Conservation (phyloP, 2,888 invertebrate species). For the Parthenolecanium corni region DNA sequence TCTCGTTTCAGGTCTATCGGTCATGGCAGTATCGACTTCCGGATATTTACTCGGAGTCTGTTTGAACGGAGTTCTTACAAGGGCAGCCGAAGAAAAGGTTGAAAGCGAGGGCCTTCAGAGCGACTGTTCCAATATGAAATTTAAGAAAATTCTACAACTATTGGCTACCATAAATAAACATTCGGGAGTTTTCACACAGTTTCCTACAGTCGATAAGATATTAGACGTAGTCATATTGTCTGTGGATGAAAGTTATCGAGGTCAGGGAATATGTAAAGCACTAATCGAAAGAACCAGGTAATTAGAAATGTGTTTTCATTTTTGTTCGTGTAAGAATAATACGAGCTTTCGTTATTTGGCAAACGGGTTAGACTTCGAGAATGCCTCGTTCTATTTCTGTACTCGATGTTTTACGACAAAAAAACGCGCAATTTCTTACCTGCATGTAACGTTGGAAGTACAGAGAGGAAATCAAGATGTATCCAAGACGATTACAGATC, state of each 20-base stretch:
- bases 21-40: constrained; percentile 49
- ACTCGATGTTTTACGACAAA: too few relatives aligned
- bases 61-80: constrained; percentile 41
- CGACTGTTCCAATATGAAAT: constrained; percentile 40
- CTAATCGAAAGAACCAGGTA: constrained; percentile 53
- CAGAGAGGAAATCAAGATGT: too few relatives aligned
- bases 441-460: too few relatives aligned
- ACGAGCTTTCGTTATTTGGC: neutral
- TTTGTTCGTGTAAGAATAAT: neutral
- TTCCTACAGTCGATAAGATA: constrained; percentile 44
- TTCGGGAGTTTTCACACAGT: constrained; percentile 47
- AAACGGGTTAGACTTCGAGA: neutral
- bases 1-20: constrained; percentile 44
- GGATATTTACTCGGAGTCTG: constrained; percentile 49
- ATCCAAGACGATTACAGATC: too few relatives aligned
- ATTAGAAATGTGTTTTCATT: constrained; percentile 36
- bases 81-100: constrained; percentile 38
- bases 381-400: neutral
- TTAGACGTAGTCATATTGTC: constrained; percentile 55
- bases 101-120: constrained; percentile 43
- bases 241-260: constrained; percentile 53
- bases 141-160: constrained; percentile 52
- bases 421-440: too few relatives aligned
- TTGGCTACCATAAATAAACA: constrained; percentile 47
- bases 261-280: constrained; percentile 53